Evolutionary conservation across 64 coral and sea anemone species (phyloP).

Genomic region (Actinia equina): DNA sequence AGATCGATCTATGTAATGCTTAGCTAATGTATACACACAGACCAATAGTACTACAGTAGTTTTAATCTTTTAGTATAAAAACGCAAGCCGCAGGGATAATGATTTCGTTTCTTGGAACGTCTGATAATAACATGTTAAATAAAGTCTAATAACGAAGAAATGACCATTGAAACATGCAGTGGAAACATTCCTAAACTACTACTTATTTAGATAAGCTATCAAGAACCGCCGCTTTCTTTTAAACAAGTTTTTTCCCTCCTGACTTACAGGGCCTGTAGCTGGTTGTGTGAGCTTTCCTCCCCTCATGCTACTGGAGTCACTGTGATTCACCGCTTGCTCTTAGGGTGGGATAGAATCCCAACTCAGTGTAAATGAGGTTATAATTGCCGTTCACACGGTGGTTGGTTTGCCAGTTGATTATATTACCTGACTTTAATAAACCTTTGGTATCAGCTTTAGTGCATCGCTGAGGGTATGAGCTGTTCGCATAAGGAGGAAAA

Average conservation of each 20-base stretch:
- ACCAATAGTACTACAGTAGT: background rate
- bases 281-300: background rate
- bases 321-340: background rate
- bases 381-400: background rate
- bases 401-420: background rate
- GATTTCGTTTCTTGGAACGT: too few relatives aligned
- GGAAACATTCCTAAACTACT: background rate
- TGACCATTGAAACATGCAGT: background rate
- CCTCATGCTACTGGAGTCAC: background rate
- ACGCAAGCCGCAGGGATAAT: too few relatives aligned
- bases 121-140: too few relatives aligned
- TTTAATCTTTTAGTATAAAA: background rate
- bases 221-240: background rate
- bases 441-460: too few relatives aligned
- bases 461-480: too few relatives aligned
- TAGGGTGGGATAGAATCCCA: background rate
- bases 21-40: background rate
- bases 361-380: background rate
- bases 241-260: background rate
- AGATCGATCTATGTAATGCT: too few relatives aligned
- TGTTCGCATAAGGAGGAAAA: too few relatives aligned
- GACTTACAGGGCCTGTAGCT: background rate
- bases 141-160: background rate
- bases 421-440: too few relatives aligned
- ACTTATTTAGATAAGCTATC: background rate